phyloP scores from a whole-genome alignment of 2,113 vertebrate species.

The Gavia stellata region DNA sequence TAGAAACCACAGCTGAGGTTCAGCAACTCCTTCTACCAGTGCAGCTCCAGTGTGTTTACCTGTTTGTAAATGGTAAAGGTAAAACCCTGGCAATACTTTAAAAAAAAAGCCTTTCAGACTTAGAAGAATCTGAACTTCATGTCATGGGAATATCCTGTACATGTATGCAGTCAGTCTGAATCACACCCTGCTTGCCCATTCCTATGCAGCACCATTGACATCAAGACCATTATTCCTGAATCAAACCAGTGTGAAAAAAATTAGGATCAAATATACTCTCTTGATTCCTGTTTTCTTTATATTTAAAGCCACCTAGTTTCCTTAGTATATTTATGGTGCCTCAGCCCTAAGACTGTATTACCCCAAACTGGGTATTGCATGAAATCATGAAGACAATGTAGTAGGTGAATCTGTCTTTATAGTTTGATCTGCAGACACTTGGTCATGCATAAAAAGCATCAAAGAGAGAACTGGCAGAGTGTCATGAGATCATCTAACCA shows the following conservation, averaged over 20 bases:
- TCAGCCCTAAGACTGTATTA: neutral
- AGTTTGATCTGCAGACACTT: neutral
- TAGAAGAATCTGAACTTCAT: neutral
- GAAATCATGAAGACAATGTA: neutral
- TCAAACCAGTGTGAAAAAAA: neutral
- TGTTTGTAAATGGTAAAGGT: neutral
- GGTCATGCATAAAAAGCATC: neutral
- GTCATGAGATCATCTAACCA: neutral
- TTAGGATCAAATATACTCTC: neutral
- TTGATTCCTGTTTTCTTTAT: neutral
- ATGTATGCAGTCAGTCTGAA: neutral
- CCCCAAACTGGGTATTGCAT: neutral
- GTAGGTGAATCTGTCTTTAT: neutral
- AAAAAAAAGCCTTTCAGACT: neutral
- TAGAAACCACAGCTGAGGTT: neutral
- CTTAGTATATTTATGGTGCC: neutral
- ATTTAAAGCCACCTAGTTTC: neutral
- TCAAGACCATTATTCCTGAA: neutral
- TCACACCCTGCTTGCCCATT: neutral
- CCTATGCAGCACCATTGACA: accelerated
- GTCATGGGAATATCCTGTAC: neutral
- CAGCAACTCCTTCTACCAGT: neutral
- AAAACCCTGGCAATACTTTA: neutral
- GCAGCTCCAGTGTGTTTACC: neutral
- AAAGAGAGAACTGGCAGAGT: neutral